These are phyloP conservation scores for Periplaneta americana DNA, from an alignment of 1,140 invertebrate genomes.

Conservation along the genomic window DNA sequence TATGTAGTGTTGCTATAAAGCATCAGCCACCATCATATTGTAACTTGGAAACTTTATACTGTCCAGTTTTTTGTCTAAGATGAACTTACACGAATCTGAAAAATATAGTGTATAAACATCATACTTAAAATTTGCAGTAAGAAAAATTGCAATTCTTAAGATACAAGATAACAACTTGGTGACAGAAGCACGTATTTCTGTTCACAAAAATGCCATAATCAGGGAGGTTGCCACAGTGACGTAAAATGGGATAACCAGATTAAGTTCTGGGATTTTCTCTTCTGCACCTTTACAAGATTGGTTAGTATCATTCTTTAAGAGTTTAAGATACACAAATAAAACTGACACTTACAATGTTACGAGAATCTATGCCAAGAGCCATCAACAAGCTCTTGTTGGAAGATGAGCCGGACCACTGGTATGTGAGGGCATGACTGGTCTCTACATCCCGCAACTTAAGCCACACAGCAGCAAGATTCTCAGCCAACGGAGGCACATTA, in stretches of 20 bases:
- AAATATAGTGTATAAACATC: too few relatives aligned
- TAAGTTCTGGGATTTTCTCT: not conserved
- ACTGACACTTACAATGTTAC: constrained; percentile 70
- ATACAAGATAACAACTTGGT: too few relatives aligned
- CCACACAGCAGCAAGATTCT: constrained; percentile 32
- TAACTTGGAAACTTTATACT: too few relatives aligned
- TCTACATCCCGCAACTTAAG: constrained; percentile 55
- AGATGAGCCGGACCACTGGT: constrained; percentile 64
- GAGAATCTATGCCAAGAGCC: constrained; percentile 71
- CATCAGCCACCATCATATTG: too few relatives aligned
- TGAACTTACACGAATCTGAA: too few relatives aligned
- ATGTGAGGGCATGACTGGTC: constrained; percentile 59
- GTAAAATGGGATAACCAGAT: not conserved
- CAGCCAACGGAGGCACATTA: not conserved
- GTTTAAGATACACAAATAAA: not conserved
- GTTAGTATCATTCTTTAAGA: not conserved
- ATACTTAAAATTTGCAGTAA: too few relatives aligned
- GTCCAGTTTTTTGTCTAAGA: too few relatives aligned
- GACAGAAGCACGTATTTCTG: too few relatives aligned
- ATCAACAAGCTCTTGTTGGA: constrained; percentile 61
- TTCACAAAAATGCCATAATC: too few relatives aligned
- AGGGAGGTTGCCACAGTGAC: too few relatives aligned
- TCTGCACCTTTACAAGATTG: not conserved
- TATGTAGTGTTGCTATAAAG: too few relatives aligned
- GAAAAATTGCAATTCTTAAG: too few relatives aligned